These are phyloP conservation scores for Neomorphus geoffroyi DNA, from an alignment of 2,797 vertebrate genomes.

Conservation along the genomic window DNA sequence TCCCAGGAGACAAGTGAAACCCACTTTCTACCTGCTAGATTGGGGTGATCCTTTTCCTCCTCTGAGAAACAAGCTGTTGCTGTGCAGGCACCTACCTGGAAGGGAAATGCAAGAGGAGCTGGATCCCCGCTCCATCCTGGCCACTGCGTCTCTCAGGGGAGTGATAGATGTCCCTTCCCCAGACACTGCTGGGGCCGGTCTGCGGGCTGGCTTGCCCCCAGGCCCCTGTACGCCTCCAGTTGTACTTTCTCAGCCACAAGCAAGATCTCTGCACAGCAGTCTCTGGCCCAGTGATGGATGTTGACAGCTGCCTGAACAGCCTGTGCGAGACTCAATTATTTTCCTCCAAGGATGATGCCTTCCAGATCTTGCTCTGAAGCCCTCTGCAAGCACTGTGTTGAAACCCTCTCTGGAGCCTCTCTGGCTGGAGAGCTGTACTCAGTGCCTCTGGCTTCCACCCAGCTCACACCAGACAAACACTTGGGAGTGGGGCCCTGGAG, in stretches of 20 bases:
- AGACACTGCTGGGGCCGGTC: background rate
- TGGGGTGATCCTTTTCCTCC: background rate
- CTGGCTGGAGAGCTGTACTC: background rate
- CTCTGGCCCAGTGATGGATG: slow-evolving; percentile 19
- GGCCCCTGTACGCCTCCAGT: background rate
- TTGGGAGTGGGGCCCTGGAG: background rate
- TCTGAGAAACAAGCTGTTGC: background rate
- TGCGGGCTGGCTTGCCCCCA: background rate
- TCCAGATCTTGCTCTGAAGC: background rate
- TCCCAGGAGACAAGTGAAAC: background rate
- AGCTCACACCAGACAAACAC: background rate
- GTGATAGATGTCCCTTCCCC: slow-evolving; percentile 21
- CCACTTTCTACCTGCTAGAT: background rate
- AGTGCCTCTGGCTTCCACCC: background rate
- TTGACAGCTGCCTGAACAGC: slow-evolving; percentile 44
- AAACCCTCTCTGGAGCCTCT: background rate
- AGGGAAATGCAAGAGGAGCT: background rate
- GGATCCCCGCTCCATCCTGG: background rate
- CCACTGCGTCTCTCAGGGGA: fast-evolving
- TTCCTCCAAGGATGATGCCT: slow-evolving; percentile 10
- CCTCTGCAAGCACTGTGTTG: background rate
- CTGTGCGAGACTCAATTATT: background rate
- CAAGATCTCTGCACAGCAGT: slow-evolving; percentile 8
- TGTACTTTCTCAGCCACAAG: slow-evolving; percentile 29
- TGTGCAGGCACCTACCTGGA: fast-evolving